phyloP scores from a whole-genome alignment of 1,140 invertebrate genomes.

The Phenacoccus solenopsis region DNA sequence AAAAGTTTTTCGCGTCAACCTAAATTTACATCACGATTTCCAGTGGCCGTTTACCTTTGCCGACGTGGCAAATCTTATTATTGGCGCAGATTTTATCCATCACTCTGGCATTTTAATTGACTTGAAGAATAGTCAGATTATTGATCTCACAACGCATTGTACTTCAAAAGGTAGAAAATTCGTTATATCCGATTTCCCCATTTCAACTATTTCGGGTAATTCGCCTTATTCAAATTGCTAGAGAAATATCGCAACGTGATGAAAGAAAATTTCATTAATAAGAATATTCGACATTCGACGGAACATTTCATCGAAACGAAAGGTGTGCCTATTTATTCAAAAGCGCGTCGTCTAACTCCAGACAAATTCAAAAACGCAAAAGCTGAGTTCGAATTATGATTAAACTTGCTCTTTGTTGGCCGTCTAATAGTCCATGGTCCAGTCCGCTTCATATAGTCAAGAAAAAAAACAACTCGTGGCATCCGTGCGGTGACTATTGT shows the following conservation, averaged over 20 bases:
- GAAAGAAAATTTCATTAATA: background rate
- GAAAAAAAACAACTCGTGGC: constrained; percentile 33
- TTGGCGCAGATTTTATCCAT: background rate
- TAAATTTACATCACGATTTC: no score
- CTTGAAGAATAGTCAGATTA: background rate
- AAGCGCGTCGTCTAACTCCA: background rate
- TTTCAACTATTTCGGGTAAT: background rate
- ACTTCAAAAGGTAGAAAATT: background rate
- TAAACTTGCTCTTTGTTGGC: constrained; percentile 29
- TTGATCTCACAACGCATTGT: background rate
- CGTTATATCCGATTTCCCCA: background rate
- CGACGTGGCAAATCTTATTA: no score
- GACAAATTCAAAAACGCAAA: constrained; percentile 26
- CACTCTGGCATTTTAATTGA: background rate
- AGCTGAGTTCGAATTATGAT: constrained; percentile 28
- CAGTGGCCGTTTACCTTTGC: no score
- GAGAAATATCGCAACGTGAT: background rate
- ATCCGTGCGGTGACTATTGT: constrained; percentile 36
- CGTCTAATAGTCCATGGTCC: constrained; percentile 35
- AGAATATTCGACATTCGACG: background rate
- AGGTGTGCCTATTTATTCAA: background rate
- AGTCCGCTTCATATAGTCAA: constrained; percentile 33
- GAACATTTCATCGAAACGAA: background rate
- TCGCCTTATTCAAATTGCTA: background rate
- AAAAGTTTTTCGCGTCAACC: no score